Evolutionary conservation across 2,797 vertebrate species (phyloP).

Genomic region (Scarus forsteni): DNA sequence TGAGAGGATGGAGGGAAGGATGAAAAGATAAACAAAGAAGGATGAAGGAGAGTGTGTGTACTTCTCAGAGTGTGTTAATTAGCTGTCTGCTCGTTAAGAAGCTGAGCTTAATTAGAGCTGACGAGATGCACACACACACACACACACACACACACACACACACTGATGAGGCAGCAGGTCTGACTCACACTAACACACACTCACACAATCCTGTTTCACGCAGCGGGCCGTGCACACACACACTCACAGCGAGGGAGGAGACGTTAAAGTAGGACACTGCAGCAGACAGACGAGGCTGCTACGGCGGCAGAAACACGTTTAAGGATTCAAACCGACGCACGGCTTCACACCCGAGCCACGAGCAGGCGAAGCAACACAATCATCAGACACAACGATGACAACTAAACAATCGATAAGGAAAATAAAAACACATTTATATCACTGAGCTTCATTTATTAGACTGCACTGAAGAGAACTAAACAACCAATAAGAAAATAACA

Average conservation of each 20-base stretch:
- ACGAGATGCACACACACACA: slow-evolving; percentile 37
- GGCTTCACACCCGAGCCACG: too few species aligned
- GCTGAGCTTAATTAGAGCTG: slow-evolving; percentile 65
- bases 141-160: slow-evolving; percentile 32
- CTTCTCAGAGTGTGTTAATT: slow-evolving; percentile 62
- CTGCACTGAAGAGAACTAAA: too few species aligned
- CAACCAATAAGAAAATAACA: too few species aligned
- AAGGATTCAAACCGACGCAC: not conserved
- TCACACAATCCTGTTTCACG: slow-evolving; percentile 32
- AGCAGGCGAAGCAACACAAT: too few species aligned
- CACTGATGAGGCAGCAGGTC: slow-evolving; percentile 35
- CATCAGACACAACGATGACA: too few species aligned
- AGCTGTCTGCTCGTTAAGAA: slow-evolving; percentile 69
- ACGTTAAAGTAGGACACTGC: slow-evolving; percentile 71
- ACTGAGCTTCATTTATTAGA: too few species aligned
- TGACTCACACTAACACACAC: slow-evolving; percentile 39
- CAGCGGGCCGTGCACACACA: slow-evolving; percentile 10
- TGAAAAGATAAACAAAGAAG: slow-evolving; percentile 2
- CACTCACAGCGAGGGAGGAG: slow-evolving; percentile 46
- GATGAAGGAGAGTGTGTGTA: slow-evolving; percentile 20
- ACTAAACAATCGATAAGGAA: too few species aligned
- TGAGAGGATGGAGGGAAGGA: not conserved
- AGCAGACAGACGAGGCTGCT: slow-evolving; percentile 46
- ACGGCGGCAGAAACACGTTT: slow-evolving; percentile 11
- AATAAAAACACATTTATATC: too few species aligned